phyloP scores from a whole-genome alignment of 2,888 invertebrate species.

The Scotopteryx bipunctaria region DNA sequence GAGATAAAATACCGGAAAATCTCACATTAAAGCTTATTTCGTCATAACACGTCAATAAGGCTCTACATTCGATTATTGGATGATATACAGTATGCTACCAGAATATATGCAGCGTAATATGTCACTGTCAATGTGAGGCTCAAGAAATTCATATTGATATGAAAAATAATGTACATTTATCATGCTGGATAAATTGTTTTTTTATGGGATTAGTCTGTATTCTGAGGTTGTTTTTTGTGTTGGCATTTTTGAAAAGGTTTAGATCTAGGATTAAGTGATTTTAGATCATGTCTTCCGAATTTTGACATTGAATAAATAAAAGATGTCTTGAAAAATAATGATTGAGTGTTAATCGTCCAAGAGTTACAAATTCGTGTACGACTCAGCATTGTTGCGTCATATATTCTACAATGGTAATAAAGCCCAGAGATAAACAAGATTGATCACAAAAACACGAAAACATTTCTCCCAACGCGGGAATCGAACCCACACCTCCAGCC shows the following conservation, averaged over 20 bases:
- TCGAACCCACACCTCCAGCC: too few species aligned
- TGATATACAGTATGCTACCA: slow-evolving; percentile 50
- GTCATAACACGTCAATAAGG: slow-evolving; percentile 39
- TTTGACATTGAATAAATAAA: not conserved
- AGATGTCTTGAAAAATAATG: too few species aligned
- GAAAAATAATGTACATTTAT: slow-evolving; percentile 58
- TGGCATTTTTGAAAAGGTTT: not conserved
- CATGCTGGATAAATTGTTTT: slow-evolving; percentile 42
- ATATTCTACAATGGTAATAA: too few species aligned
- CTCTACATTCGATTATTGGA: slow-evolving; percentile 63
- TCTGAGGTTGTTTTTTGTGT: slow-evolving; percentile 11
- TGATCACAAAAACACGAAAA: too few species aligned
- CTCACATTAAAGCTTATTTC: slow-evolving; percentile 14
- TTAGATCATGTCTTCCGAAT: too few species aligned
- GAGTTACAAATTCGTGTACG: too few species aligned
- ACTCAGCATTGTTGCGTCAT: too few species aligned
- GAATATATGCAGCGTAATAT: slow-evolving; percentile 55
- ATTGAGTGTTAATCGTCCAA: too few species aligned
- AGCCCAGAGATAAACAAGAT: too few species aligned
- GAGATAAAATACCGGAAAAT: not conserved
- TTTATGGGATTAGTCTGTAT: slow-evolving; percentile 34
- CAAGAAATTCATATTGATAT: slow-evolving; percentile 58
- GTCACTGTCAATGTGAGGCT: slow-evolving; percentile 54
- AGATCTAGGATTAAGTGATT: too few species aligned
- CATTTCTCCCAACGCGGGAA: too few species aligned